Conservation (phyloP, 2,797 vertebrate species). For the Sparus aurata region DNA sequence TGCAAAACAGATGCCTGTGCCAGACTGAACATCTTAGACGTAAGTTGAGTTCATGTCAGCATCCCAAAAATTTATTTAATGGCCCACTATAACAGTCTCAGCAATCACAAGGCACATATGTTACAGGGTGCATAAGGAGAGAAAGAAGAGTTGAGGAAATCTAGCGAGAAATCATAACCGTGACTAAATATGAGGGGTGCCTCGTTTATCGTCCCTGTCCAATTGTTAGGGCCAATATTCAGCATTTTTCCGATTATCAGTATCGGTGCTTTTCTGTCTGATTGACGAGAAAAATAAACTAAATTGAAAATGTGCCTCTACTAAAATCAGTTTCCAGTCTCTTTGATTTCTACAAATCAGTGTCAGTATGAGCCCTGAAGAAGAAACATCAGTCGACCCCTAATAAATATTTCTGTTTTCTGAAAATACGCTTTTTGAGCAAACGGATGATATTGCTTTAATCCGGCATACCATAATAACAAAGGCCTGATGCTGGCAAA, state of each 20-base stretch:
- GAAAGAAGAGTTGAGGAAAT: neutral
- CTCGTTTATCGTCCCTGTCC: no score
- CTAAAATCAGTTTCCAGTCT: no score
- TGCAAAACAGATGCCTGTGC: slow-evolving; percentile 29
- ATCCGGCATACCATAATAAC: neutral
- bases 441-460: neutral
- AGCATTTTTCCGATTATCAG: no score
- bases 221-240: no score
- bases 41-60: neutral
- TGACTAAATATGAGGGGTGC: neutral
- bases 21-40: slow-evolving; percentile 15
- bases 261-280: no score
- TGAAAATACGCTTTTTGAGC: no score
- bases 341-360: no score
- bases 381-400: no score
- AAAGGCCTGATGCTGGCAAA: neutral
- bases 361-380: no score
- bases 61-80: slow-evolving; percentile 15
- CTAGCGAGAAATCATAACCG: neutral
- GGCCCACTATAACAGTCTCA: slow-evolving; percentile 5
- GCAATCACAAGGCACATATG: neutral
- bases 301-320: no score
- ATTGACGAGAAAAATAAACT: no score
- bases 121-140: neutral
- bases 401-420: no score